Evolutionary conservation across 2,113 vertebrate genomes (phyloP), one percentile per base, ranked within the genome.

Genomic region (Dicentrarchus labrax): DNA sequence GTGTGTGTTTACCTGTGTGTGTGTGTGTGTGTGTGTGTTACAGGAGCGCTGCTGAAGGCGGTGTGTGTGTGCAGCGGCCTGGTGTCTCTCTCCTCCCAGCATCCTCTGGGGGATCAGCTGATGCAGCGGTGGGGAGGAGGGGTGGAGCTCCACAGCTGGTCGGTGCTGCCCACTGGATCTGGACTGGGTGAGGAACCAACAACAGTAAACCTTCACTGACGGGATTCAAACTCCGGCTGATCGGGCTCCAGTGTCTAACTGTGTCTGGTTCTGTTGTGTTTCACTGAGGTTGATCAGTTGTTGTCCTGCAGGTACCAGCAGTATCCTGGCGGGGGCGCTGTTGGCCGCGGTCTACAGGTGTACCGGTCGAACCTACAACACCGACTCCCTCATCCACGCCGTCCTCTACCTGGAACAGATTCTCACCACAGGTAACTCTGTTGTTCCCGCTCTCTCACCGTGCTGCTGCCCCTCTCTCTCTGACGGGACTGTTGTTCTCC

Each of bases 361-460:
- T 0, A 97, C 97, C 0, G 98, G 98, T 16, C 95, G 84, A 10
- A 93, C 83, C 0, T 93, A 96, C 45, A 82, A 94, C 89, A 95
- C 92, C 0, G 89, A 96, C 74, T 97, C 98, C 9, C 96, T 99
- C 53, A 95, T 99, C 86, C 98, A 99, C 0, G 96, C 95, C 0
- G 97, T 99, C 24, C 94, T 99, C 72, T 93, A 98, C 83, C 92
- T 99, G 94, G 98, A 99, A 76, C 98, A 99, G 95, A 93, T 97
- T 11, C 96, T 99, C 22, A 99, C 98, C 2, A 99, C 98, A 92
- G 98, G 82, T 45, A 45, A 30, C 30, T n/a, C n/a, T n/a, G n/a
- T n/a, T n/a, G n/a, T n/a, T n/a, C n/a, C n/a, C n/a, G 30, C 30
- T 30, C 30, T 30, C 30, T 30, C 30, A 30, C 30, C 30, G 30